phyloP scores from a whole-genome alignment of 2,797 vertebrate genomes.

The Trichosurus vulpecula region DNA sequence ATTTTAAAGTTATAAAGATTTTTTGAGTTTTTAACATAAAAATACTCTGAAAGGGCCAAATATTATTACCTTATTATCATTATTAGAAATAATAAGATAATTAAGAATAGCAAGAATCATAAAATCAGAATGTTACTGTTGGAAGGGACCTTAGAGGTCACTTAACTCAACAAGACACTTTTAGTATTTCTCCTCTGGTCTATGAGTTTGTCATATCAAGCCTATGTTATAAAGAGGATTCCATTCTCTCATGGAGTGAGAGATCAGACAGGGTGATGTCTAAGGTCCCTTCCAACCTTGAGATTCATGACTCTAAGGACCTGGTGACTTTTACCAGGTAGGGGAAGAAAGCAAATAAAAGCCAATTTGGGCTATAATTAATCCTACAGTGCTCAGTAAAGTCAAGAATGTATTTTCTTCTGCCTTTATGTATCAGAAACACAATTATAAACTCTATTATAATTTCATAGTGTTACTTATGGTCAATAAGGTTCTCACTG shows the following conservation, averaged over 20 bases:
- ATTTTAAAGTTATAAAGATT: constrained; percentile 29
- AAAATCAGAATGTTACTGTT: constrained; percentile 37
- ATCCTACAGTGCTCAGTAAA: constrained; percentile 27
- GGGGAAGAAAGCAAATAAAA: constrained; percentile 25
- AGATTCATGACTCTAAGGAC: background rate
- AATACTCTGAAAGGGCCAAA: constrained; percentile 1
- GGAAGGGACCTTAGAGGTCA: constrained; percentile 39
- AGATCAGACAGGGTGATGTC: background rate
- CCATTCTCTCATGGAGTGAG: background rate
- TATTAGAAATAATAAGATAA: constrained; percentile 48
- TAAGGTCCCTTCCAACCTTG: background rate
- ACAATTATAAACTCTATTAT: constrained; percentile 50
- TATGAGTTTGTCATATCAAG: background rate
- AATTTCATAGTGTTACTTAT: constrained; percentile 63
- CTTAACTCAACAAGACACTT: constrained; percentile 27
- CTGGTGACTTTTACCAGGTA: constrained; percentile 13
- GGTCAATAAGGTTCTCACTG: background rate
- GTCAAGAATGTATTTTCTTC: constrained; percentile 38
- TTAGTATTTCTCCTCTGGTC: background rate
- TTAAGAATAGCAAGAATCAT: constrained; percentile 39
- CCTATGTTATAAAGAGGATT: background rate
- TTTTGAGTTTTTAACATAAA: constrained; percentile 42
- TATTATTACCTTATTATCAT: constrained; percentile 43
- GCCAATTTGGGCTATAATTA: constrained; percentile 49
- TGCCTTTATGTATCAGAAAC: constrained; percentile 43